Evolutionary conservation across 2,113 vertebrate species (phyloP), one percentile per base, ranked within the genome.

Genomic region (Chloroceryle aenea): DNA sequence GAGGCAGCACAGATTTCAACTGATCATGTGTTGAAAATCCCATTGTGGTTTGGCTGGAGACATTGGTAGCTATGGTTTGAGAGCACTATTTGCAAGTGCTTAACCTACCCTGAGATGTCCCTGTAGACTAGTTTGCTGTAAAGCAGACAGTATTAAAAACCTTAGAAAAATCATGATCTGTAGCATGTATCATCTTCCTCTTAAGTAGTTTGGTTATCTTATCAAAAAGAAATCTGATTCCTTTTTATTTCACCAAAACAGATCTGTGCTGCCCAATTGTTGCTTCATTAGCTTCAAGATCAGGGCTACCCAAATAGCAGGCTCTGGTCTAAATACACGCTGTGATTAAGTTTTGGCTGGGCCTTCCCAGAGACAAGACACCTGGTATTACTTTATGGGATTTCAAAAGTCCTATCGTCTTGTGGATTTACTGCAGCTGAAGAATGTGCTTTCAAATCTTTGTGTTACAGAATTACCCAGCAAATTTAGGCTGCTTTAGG

Each of bases 261-360:
- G 48, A 78, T 89, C 63, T 53, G 3, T 34, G 8, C 63, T 73
- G 79, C 16, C 27, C 1, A 4, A 2, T 86, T 48, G 36, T 73
- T 80, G 23, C 25, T 83, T 91, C 64, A n/a, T 43, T 12, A 68
- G 47, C 29, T 56, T 76, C 43, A 45, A 36, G 38, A 75, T 14
- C 5, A 9, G 20, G 42, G 61, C 29, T 74, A 4, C 42, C 75
- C 7, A 34, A 43, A 32, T 67, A 42, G 66, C 53, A 85, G 43
- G 12, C 34, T 45, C 17, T 45, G 8, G 2, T 64, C 47, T 67
- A 4, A 0, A 1, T 45, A 53, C 2, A 23, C 17, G 7, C 10
- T 22, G 10, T 0, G 1, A 12, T 53, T 73, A 50, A 38, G 58
- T 73, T 88, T 88, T 80, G 53, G 1, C 66, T 85, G n/a, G 32